Base-by-base conservation (phyloP, 2,888 invertebrate species). In the Rhagonycha fulva region DNA sequence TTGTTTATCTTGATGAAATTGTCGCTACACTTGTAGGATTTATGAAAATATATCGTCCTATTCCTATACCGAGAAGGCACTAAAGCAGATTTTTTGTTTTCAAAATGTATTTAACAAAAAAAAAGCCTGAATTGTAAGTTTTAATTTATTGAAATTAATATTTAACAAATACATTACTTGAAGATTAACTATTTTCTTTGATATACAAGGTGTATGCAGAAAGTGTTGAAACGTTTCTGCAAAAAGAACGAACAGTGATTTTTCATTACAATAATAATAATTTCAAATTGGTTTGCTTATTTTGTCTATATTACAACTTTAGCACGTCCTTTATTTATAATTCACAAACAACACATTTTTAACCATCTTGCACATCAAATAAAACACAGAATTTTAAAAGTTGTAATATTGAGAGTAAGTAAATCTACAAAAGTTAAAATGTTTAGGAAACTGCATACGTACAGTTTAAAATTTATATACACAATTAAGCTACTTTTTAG, bases 401-500 rank as follows among this genome's bases (percentile, higher is more conserved):
- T 47, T 47, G 47, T 66, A 66, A 24, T 66, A 66, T 24, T 66
- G 26, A 66, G 14, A 66, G n/a, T 66, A 66, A 66, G 23, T 66
- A 47, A 66, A n/a, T 66, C 63, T 66, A 66, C 19, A 66, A 66
- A 66, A 66, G 28, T 68, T 68, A 68, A 30, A 47, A 47, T n/a
- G n/a, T 47, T 47, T n/a, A 47, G 9, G 47, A 47, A 47, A 47
- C n/a, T 47, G 47, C 70, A 70, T 66, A 63, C 71, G 71, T 68
- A 77, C 68, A 76, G 74, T 69, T 76, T 71, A 76, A 62, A 71
- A 26, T n/a, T 74, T 63, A 62, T 74, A 76, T 77, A 68, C 71
- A 76, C 76, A 74, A 69, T 71, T 47, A 70, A 69, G 68, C 74
- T 77, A 47, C 4, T 7, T 47, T 47, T 47, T 47, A 47, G 47